phyloP scores from a whole-genome alignment of 1,140 invertebrate species.

The Heliconius hewitsoni region DNA sequence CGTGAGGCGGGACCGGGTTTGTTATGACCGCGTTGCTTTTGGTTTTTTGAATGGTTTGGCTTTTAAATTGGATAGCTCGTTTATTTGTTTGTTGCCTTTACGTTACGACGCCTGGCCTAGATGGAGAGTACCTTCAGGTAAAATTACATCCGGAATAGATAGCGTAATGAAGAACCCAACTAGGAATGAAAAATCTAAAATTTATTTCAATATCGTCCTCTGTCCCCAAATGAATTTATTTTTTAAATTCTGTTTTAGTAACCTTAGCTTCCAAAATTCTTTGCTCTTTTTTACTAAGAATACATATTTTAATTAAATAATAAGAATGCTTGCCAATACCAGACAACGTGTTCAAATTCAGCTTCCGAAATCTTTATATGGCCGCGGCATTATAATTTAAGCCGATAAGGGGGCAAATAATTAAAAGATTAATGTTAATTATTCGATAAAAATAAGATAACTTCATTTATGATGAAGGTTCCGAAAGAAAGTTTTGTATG shows the following conservation, averaged over 20 bases:
- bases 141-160: not conserved
- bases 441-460: too few relatives aligned
- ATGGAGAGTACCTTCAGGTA: not conserved
- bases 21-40: constrained; percentile 18
- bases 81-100: not conserved
- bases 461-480: too few relatives aligned
- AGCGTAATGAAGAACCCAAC: not conserved
- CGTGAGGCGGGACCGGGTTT: constrained; percentile 29
- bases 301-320: too few relatives aligned
- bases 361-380: too few relatives aligned
- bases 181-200: not conserved
- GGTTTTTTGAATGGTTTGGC: not conserved
- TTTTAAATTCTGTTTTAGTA: not conserved
- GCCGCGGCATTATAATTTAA: too few relatives aligned
- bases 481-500: too few relatives aligned
- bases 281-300: too few relatives aligned
- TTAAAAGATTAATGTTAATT: too few relatives aligned
- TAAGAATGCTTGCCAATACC: too few relatives aligned
- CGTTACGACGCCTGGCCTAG: not conserved
- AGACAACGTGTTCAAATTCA: too few relatives aligned
- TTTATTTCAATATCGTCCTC: not conserved
- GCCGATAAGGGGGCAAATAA: too few relatives aligned
- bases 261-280: too few relatives aligned
- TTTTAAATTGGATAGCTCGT: constrained; percentile 11
- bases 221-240: not conserved